A percentile compares a stretch with the other conserved stretches of the same genome.
Evolutionary conservation across 2,797 vertebrate genomes (phyloP).

Genomic region (Lepilemur septentrionalis): DNA sequence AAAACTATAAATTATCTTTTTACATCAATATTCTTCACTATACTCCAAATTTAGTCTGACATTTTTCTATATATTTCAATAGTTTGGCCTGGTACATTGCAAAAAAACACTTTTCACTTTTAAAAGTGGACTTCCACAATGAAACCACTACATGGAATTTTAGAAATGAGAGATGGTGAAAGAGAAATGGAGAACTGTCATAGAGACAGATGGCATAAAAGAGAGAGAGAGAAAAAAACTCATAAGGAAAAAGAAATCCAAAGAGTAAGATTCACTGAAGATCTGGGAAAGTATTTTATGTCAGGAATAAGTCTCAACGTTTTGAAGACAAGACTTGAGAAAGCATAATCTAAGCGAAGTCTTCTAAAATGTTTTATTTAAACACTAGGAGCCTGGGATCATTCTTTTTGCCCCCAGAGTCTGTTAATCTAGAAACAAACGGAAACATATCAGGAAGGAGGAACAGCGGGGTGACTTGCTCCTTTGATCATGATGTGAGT

Average conservation of each 20-base stretch:
- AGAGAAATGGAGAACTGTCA: not conserved
- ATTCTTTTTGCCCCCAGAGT: not conserved
- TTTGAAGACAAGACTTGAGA: constrained; percentile 32
- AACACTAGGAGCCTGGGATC: not conserved
- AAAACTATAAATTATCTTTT: not conserved
- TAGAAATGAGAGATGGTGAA: not conserved
- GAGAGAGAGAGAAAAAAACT: not conserved
- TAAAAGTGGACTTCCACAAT: not conserved
- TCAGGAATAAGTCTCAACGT: not conserved
- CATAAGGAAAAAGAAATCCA: not conserved
- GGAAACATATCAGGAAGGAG: constrained; percentile 15
- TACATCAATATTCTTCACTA: not conserved
- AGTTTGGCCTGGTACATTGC: not conserved
- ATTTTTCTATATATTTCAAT: constrained; percentile 3
- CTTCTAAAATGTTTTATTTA: constrained; percentile 47
- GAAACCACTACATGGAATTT: not conserved
- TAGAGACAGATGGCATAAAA: not conserved
- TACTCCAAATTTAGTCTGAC: not conserved
- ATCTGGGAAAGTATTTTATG: constrained; percentile 9
- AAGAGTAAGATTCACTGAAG: not conserved
- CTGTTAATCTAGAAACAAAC: constrained; percentile 51
- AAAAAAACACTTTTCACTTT: not conserved
- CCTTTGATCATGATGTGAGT: constrained; percentile 37
- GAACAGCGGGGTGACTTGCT: not conserved
- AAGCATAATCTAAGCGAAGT: not conserved